Evolutionary conservation across 2,888 invertebrate genomes (phyloP), one percentile per base, ranked within the genome.

Genomic region (Alloplasta piceator): DNA sequence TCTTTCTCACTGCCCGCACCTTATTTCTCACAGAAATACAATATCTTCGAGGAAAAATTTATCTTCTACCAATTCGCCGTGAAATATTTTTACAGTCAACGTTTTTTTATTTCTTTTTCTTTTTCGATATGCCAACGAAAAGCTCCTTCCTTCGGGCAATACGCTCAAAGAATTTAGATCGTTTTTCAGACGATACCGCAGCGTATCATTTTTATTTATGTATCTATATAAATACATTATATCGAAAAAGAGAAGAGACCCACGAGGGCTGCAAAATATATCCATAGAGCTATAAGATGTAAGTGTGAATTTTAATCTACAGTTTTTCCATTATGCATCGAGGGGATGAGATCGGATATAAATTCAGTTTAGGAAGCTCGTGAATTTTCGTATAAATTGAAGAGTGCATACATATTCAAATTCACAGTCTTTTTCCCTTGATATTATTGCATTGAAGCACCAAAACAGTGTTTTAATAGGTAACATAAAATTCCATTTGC

Each of bases 251-350:
- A 6, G 7, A 9, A 58, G 41, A 41, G 58, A 61, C 9, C 36
- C 61, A 12, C 36, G 14, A 36, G 26, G 26, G 1, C 36, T 39
- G 16, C 4, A 12, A 3, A 10, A 63, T 43, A 39, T 26, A 4
- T 10, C 50, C 39, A 48, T 50, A 67, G 26, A 50, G 58, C 6
- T 50, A n/a, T n/a, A n/a, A n/a, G n/a, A n/a, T n/a, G 1, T 7
- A 39, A 55, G 68, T 77, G 16, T 73, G 77, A 80, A 80, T 80
- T 70, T 58, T 50, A 73, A 73, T 77, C 68, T 39, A 60, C 10
- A 63, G 5, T 70, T 56, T 76, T 63, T 72, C 61, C 48, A 16
- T 39, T 39, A 66, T 71, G 66, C 50, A 4, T 5, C 16, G 7
- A 9, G 26, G n/a, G n/a, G 7, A 56, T 16, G 46, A 39, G 5